These are phyloP conservation scores for Ibidorhyncha struthersii DNA, from an alignment of 2,113 vertebrate genomes.

Conservation along the genomic window DNA sequence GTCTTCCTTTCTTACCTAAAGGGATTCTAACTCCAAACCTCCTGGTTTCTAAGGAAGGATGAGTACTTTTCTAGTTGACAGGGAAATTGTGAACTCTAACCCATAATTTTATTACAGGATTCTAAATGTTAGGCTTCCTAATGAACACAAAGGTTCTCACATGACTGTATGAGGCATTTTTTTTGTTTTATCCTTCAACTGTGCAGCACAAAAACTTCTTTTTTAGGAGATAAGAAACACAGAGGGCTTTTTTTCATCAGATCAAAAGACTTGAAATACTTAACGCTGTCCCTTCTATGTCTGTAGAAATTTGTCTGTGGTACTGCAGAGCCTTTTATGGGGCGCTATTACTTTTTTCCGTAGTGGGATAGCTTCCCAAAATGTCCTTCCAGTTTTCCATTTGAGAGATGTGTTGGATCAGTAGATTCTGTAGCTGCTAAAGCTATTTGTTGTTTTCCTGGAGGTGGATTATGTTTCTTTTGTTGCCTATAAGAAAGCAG, in stretches of 20 bases:
- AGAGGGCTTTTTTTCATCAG: not conserved
- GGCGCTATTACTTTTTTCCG: not conserved
- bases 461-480: not conserved
- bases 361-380: not conserved
- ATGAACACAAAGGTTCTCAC: not conserved
- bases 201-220: not conserved
- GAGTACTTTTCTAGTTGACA: not conserved
- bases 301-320: not conserved
- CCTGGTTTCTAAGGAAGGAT: not conserved
- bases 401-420: not conserved
- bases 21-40: not conserved
- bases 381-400: not conserved
- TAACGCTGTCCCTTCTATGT: not conserved
- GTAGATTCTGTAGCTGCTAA: not conserved
- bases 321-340: not conserved
- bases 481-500: not conserved
- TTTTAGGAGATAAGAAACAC: not conserved
- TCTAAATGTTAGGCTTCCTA: not conserved
- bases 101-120: not conserved
- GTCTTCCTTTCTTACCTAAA: not conserved
- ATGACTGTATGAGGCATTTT: not conserved
- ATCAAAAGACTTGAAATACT: not conserved
- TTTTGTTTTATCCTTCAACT: not conserved
- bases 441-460: constrained; percentile 23
- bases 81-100: not conserved